A percentile compares a stretch with the other conserved stretches of the same genome.
phyloP scores from a whole-genome alignment of 2,888 invertebrate species.

The Agonum fuliginosum region DNA sequence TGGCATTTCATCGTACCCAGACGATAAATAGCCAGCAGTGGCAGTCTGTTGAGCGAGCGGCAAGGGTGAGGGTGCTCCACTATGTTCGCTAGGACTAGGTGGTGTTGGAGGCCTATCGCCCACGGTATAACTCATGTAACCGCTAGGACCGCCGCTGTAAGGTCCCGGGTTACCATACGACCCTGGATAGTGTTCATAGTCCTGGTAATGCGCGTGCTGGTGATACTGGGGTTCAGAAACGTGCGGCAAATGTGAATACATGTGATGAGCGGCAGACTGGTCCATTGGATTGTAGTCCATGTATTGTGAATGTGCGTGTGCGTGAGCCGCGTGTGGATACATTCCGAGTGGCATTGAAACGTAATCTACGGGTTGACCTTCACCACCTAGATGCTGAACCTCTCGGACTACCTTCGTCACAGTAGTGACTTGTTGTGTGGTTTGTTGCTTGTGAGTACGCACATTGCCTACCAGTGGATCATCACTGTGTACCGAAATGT shows the following conservation, averaged over 20 bases:
- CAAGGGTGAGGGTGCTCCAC: slow-evolving; percentile 75
- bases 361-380: slow-evolving; percentile 75
- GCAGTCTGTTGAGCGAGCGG: slow-evolving; percentile 71
- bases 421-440: slow-evolving; percentile 82
- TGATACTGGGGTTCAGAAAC: slow-evolving; percentile 70
- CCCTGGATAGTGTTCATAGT: slow-evolving; percentile 76
- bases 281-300: slow-evolving; percentile 72
- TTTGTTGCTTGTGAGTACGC: slow-evolving; percentile 81
- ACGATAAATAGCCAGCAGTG: slow-evolving; percentile 76
- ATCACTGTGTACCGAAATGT: slow-evolving; percentile 74
- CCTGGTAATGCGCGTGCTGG: slow-evolving; percentile 75
- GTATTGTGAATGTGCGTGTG: slow-evolving; percentile 71
- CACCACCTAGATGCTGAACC: slow-evolving; percentile 76
- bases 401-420: slow-evolving; percentile 83
- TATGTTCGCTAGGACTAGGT: slow-evolving; percentile 76
- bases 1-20: slow-evolving; percentile 81
- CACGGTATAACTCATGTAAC: slow-evolving; percentile 68
- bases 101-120: slow-evolving; percentile 74
- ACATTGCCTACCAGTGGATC: slow-evolving; percentile 76
- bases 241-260: slow-evolving; percentile 69
- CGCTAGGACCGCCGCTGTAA: slow-evolving; percentile 65
- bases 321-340: slow-evolving; percentile 68
- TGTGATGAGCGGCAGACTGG: slow-evolving; percentile 69
- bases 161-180: slow-evolving; percentile 71
- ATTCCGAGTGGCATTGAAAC: slow-evolving; percentile 74